A percentile compares a stretch with the other conserved stretches of the same genome.
Conservation (phyloP, 2,888 invertebrate species). For the Meghimatium bilineatum region DNA sequence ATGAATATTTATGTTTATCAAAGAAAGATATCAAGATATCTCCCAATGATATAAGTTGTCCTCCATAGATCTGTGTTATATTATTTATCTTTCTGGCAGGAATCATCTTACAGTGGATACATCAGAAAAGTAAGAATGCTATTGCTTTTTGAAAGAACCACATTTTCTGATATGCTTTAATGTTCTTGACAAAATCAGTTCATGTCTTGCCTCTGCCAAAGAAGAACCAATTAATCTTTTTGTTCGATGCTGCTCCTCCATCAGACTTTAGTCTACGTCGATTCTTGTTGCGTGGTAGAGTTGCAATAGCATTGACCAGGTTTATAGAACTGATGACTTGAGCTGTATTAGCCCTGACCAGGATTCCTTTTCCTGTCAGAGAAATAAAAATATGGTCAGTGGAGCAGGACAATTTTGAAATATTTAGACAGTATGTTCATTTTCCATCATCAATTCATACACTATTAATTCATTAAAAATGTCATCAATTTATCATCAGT, state of each 20-base stretch:
- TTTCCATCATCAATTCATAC: too few relatives aligned
- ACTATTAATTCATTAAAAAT: too few relatives aligned
- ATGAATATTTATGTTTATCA: too few relatives aligned
- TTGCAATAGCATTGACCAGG: slow-evolving; percentile 27
- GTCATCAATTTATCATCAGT: too few relatives aligned
- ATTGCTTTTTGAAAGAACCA: neutral
- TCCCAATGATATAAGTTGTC: too few relatives aligned
- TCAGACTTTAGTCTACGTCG: slow-evolving; percentile 34
- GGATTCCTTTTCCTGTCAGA: slow-evolving; percentile 14
- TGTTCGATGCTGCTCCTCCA: neutral
- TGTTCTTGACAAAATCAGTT: neutral
- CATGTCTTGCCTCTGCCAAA: slow-evolving; percentile 44
- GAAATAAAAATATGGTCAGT: neutral
- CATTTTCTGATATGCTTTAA: neutral
- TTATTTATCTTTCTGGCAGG: neutral
- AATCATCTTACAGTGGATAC: neutral
- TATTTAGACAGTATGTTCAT: too few relatives aligned
- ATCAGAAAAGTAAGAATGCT: neutral
- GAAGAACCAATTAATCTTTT: slow-evolving; percentile 40
- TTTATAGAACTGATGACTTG: neutral
- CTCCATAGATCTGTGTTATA: neutral
- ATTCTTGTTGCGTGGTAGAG: slow-evolving; percentile 38
- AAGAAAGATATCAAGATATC: too few relatives aligned
- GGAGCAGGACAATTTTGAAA: too few relatives aligned
- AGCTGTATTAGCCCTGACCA: slow-evolving; percentile 28